phyloP scores from a whole-genome alignment of 2,888 invertebrate genomes.

The Automeris io region DNA sequence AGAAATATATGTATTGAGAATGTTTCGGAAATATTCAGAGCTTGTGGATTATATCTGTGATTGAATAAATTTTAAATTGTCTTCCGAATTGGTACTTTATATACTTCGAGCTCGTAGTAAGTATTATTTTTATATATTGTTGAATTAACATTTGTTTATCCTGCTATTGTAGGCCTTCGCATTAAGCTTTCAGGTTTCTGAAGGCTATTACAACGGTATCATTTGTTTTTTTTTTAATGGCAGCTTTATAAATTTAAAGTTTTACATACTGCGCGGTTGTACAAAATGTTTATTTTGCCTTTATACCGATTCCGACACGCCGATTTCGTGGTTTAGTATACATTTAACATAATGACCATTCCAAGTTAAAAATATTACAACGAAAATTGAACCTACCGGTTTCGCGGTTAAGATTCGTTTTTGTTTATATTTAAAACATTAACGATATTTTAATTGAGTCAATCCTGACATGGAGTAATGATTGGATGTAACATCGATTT shows the following conservation, averaged over 20 bases:
- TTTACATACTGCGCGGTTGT: conserved; percentile 46
- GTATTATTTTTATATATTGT: too few species aligned
- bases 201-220: conserved; percentile 7
- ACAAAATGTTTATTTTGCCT: conserved; percentile 72
- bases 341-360: conserved; percentile 73
- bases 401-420: conserved; percentile 41
- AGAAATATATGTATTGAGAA: too few species aligned
- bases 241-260: conserved; percentile 32
- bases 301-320: conserved; percentile 71
- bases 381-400: conserved; percentile 38
- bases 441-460: conserved; percentile 78
- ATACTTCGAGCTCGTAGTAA: too few species aligned
- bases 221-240: conserved; percentile 54
- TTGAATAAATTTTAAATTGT: too few species aligned
- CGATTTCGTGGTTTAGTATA: conserved; percentile 74
- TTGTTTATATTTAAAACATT: conserved; percentile 48
- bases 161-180: too few species aligned
- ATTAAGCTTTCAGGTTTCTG: too few species aligned
- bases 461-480: conserved; percentile 75
- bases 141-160: too few species aligned
- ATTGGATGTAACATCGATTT: conserved; percentile 77
- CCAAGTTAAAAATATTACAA: conserved; percentile 44
- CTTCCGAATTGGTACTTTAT: too few species aligned
- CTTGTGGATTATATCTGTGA: too few species aligned
- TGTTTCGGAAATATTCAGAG: too few species aligned